Conservation (phyloP, 2,797 vertebrate species). For the Dicrostonyx torquatus region DNA sequence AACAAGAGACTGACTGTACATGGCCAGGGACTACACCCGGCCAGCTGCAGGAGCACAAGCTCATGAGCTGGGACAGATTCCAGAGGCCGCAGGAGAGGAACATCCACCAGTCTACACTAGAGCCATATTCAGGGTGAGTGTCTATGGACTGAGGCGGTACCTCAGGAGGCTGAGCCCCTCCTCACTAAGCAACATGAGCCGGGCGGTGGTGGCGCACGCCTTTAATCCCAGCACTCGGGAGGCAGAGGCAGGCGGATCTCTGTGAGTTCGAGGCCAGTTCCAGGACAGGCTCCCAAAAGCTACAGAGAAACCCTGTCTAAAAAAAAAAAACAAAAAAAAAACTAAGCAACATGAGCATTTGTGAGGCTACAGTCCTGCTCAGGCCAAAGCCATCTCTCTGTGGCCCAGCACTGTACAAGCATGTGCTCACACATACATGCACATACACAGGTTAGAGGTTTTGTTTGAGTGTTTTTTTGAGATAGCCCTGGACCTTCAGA, state of each 20-base stretch:
- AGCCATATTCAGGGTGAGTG: background rate
- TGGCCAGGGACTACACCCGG: slow-evolving; percentile 16
- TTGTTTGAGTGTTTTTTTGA: background rate
- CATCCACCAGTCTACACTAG: background rate
- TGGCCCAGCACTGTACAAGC: background rate
- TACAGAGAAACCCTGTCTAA: too few relatives aligned
- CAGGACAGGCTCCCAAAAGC: too few relatives aligned
- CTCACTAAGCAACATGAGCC: background rate
- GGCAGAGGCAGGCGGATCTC: too few relatives aligned
- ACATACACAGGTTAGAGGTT: background rate
- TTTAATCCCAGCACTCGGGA: too few relatives aligned
- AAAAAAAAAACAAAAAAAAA: too few relatives aligned
- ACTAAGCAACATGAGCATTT: background rate
- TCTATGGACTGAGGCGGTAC: background rate
- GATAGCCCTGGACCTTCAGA: background rate
- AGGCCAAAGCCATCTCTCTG: background rate
- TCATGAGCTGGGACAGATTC: background rate
- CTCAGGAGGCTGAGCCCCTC: slow-evolving; percentile 10
- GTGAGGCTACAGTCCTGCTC: background rate
- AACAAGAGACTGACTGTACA: slow-evolving; percentile 61
- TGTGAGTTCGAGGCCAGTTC: too few relatives aligned
- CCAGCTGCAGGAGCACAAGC: slow-evolving; percentile 2
- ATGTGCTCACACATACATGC: background rate
- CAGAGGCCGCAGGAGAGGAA: background rate
- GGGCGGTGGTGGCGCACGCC: too few relatives aligned